Percentiles rank a stretch among this genome's conserved stretches.
Conservation (phyloP, 2,888 invertebrate species). For the Agrochola macilenta region DNA sequence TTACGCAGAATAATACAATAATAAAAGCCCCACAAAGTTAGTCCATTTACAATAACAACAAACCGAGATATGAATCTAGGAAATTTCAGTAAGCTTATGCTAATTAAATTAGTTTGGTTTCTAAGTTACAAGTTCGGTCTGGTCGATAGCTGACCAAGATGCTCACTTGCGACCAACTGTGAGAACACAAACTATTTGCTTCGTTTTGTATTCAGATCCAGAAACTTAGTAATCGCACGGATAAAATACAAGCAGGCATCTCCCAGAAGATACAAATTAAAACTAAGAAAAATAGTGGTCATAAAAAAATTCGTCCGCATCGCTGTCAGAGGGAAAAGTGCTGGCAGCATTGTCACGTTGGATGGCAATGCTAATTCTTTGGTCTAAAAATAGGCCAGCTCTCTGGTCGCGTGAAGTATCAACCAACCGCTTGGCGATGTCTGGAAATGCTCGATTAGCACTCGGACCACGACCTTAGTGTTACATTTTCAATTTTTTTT, state of each 20-base stretch:
- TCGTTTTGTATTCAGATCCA: conserved; percentile 58
- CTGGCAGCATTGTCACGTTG: too few species aligned
- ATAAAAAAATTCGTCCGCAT: too few species aligned
- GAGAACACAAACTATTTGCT: conserved; percentile 70
- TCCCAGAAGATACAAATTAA: conserved; percentile 43
- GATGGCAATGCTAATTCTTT: too few species aligned
- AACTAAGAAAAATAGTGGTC: conserved; percentile 21
- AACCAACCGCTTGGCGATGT: too few species aligned
- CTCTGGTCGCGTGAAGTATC: too few species aligned
- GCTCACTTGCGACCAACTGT: conserved; percentile 71
- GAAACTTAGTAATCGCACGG: conserved; percentile 57
- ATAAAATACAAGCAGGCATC: conserved; percentile 51
- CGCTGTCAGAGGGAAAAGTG: too few species aligned
- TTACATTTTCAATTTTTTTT: too few species aligned
- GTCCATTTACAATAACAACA: conserved; percentile 67
- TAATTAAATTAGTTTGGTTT: conserved; percentile 83
- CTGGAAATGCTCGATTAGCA: too few species aligned
- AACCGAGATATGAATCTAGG: conserved; percentile 66
- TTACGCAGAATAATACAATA: conserved; percentile 18
- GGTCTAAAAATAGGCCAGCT: too few species aligned
- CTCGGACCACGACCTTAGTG: too few species aligned
- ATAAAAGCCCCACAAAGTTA: conserved; percentile 35
- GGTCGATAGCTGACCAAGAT: conserved; percentile 75
- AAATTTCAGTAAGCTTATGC: conserved; percentile 71
- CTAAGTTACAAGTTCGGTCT: conserved; percentile 71